phyloP scores from a whole-genome alignment of 2,113 vertebrate species.

The Nipponia nippon region DNA sequence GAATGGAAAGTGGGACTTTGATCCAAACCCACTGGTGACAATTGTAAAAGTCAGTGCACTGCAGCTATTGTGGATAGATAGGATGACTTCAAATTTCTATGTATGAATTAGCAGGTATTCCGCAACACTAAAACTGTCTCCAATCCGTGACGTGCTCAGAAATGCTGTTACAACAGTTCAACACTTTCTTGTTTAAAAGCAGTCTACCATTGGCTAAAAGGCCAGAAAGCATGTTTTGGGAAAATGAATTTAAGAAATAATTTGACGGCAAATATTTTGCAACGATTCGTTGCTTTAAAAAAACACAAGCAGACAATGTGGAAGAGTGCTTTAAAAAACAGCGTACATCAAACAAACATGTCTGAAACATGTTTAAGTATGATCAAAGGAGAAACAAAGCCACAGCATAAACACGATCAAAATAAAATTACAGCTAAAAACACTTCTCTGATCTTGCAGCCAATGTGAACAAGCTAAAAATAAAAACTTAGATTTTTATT shows the following conservation, averaged over 20 bases:
- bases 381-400: constrained; percentile 71
- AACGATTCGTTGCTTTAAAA: constrained; percentile 8
- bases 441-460: constrained; percentile 62
- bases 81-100: neutral
- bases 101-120: neutral
- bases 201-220: neutral
- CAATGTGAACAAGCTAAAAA: constrained; percentile 61
- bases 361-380: constrained; percentile 57
- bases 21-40: neutral
- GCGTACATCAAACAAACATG: constrained; percentile 69
- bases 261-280: neutral
- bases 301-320: neutral
- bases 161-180: neutral
- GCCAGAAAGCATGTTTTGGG: neutral
- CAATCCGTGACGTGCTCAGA: neutral
- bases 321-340: constrained; percentile 32
- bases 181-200: neutral
- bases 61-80: neutral
- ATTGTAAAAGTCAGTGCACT: neutral
- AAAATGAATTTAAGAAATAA: constrained; percentile 34
- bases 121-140: neutral
- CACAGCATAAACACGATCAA: constrained; percentile 59
- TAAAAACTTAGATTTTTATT: constrained; percentile 36
- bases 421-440: constrained; percentile 60
- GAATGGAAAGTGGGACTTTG: neutral